phyloP scores from a whole-genome alignment of 2,888 invertebrate species.

The Corbicula japonica region DNA sequence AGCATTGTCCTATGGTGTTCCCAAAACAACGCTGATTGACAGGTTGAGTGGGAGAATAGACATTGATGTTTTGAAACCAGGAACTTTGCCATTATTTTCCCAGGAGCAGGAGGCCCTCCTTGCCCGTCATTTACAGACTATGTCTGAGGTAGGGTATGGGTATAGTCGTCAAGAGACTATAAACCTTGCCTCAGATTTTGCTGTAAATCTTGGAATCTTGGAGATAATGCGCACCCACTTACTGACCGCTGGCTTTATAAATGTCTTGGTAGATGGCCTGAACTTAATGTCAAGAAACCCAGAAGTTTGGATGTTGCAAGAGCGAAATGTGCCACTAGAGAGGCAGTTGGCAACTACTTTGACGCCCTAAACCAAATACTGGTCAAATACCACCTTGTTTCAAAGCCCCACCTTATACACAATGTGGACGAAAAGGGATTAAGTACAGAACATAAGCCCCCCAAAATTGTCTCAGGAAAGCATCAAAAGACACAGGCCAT shows the following conservation, averaged over 20 bases:
- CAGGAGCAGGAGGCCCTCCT: slow-evolving; percentile 34
- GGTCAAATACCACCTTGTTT: slow-evolving; percentile 36
- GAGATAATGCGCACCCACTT: slow-evolving; percentile 9
- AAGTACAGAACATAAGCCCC: slow-evolving; percentile 40
- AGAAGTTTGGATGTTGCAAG: slow-evolving; percentile 36
- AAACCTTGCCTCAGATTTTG: slow-evolving; percentile 47
- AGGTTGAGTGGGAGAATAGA: slow-evolving; percentile 20
- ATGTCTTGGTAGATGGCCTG: slow-evolving; percentile 29
- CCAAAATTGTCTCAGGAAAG: slow-evolving; percentile 36
- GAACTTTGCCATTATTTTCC: slow-evolving; percentile 19
- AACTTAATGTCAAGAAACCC: slow-evolving; percentile 27
- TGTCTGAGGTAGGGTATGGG: slow-evolving; percentile 45
- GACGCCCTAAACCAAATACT: slow-evolving; percentile 38
- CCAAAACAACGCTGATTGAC: slow-evolving; percentile 27
- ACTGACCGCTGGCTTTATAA: slow-evolving; percentile 14
- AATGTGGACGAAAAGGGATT: slow-evolving; percentile 61
- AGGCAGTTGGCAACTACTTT: slow-evolving; percentile 37
- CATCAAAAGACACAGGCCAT: slow-evolving; percentile 37
- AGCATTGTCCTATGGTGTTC: too few species aligned
- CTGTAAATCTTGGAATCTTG: slow-evolving; percentile 11
- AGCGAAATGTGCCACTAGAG: slow-evolving; percentile 33
- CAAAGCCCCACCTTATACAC: slow-evolving; percentile 43
- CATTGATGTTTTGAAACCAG: slow-evolving; percentile 14
- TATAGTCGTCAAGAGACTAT: slow-evolving; percentile 39
- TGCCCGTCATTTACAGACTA: background rate